Evolutionary conservation across 2,888 invertebrate species (phyloP), one percentile per base, ranked within the genome.

Genomic region (Heteromurus nitidus): DNA sequence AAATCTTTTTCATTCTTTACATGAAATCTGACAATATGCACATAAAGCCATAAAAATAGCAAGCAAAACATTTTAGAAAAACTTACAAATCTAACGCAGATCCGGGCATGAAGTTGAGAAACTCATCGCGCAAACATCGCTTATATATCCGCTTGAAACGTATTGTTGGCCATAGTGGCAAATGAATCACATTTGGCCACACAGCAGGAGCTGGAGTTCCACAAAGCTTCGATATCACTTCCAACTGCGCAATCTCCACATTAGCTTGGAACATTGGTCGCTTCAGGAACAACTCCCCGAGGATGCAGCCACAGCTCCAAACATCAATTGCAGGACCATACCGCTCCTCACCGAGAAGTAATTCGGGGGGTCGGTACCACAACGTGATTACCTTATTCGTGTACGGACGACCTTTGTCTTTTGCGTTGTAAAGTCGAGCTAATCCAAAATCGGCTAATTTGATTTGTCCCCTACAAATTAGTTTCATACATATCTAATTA

Each of bases 271-370:
- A 99, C 60, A 99, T 92, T 0, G 99, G 98, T 88, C 96, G 95
- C 89, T 97, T 97, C 62, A 94, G 92, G 90, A 99, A 99, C 82
- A 99, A 91, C 91, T 99, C 99, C 11, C 98, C 99, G 65, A 99
- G 92, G 88, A 99, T 99, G 89, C 99, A 99, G 88, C 99, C 99
- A 90, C 98, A 98, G 89, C 98, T 98, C 99, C 99, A 99, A 7
- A 99, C 96, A 90, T 99, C 99, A 82, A 99, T 97, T 0, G 98
- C 95, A 0, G 99, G 97, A 0, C 98, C 98, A 89, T 99, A 99
- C 82, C 94, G 92, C 90, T 99, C 99, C 91, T 99, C 98, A 2
- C 99, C 99, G 36, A 99, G 91, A 84, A 99, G 91, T 82, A 99
- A 91, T 89, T 99, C 99, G 0, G 99, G 99, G 36, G 99, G 99